Evolutionary conservation across 1,140 invertebrate genomes (phyloP).

Genomic region (Polypedilum vanderplanki): DNA sequence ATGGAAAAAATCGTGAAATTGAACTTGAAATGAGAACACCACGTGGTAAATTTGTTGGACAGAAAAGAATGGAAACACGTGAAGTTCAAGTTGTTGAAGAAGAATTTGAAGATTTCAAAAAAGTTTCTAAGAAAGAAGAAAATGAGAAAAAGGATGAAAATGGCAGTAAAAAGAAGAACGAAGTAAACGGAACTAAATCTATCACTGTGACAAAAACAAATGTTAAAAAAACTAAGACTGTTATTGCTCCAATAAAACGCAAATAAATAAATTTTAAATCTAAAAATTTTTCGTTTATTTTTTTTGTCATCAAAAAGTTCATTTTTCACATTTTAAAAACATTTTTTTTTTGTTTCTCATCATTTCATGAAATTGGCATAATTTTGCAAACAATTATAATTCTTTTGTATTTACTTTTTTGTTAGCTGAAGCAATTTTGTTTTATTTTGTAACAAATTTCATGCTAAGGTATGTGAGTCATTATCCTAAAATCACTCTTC

Average conservation of each 20-base stretch:
- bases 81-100: constrained; percentile 3
- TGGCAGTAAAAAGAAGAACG: not conserved
- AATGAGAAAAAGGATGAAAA: not conserved
- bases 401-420: not conserved
- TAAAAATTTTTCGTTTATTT: not conserved
- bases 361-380: constrained; percentile 4
- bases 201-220: not conserved
- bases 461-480: not conserved
- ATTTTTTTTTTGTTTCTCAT: not conserved
- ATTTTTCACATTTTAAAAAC: not conserved
- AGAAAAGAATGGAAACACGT: constrained; percentile 1
- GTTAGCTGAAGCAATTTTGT: not conserved
- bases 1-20: constrained; percentile 17
- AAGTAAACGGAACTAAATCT: not conserved
- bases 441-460: constrained; percentile 20
- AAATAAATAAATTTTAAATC: not conserved
- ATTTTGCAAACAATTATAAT: not conserved
- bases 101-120: constrained; percentile 9
- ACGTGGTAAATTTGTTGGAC: not conserved
- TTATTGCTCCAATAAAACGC: not conserved
- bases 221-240: not conserved
- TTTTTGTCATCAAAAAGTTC: not conserved
- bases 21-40: constrained; percentile 29
- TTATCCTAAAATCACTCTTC: too few species aligned
- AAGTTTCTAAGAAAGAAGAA: not conserved